Evolutionary conservation across 35 echinoderm and acorn worm genomes (phyloP).

Genomic region (Ophioderma brevispina): DNA sequence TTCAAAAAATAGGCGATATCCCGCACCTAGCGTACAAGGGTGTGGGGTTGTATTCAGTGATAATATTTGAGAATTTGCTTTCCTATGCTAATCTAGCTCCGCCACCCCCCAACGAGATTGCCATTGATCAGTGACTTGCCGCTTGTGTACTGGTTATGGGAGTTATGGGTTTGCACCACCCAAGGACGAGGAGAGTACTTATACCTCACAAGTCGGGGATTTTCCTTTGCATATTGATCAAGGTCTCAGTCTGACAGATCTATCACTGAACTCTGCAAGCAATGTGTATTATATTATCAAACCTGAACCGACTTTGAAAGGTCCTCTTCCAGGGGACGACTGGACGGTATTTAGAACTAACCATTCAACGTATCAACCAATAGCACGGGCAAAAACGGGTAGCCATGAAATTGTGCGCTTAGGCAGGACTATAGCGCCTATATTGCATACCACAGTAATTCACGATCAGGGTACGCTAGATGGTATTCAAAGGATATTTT

Average conservation of each 20-base stretch:
- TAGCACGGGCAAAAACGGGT: slow-evolving; percentile 73
- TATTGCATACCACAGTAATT: slow-evolving; percentile 70
- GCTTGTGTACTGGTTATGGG: slow-evolving; percentile 74
- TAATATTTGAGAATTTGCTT: slow-evolving; percentile 88
- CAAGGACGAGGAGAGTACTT: slow-evolving; percentile 30
- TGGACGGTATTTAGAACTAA: slow-evolving; percentile 95
- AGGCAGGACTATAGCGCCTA: neutral
- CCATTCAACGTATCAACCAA: slow-evolving; percentile 82
- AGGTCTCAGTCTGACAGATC: slow-evolving; percentile 72
- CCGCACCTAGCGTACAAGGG: slow-evolving; percentile 35
- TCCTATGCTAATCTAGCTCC: slow-evolving; percentile 69
- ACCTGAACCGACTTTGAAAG: slow-evolving; percentile 49
- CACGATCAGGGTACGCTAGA: slow-evolving; percentile 78
- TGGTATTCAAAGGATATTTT: slow-evolving; percentile 84
- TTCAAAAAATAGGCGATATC: slow-evolving; percentile 28
- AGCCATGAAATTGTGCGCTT: slow-evolving; percentile 47
- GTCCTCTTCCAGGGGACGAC: slow-evolving; percentile 58
- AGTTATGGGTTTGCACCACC: slow-evolving; percentile 66
- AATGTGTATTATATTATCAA: slow-evolving; percentile 70
- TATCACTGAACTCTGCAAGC: slow-evolving; percentile 59
- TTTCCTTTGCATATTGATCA: slow-evolving; percentile 86
- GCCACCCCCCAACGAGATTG: neutral
- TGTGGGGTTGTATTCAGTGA: slow-evolving; percentile 72
- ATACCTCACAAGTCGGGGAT: slow-evolving; percentile 71
- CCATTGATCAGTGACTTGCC: slow-evolving; percentile 78